A percentile compares a stretch with the other conserved stretches of the same genome.
Evolutionary conservation across 2,113 vertebrate species (phyloP).

Genomic region (Brienomyrus brachyistius): DNA sequence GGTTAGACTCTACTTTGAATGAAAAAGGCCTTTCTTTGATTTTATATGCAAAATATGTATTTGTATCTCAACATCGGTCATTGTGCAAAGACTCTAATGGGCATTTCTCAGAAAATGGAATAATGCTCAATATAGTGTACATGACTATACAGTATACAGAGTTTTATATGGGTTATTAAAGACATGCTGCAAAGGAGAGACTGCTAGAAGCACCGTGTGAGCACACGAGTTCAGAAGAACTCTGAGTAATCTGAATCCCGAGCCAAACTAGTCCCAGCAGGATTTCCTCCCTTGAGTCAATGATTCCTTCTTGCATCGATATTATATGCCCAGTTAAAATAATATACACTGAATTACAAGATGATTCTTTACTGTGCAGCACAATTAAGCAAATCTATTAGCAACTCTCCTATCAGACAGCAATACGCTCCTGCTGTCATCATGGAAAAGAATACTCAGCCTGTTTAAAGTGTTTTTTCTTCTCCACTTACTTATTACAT

Average conservation of each 20-base stretch:
- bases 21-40: neutral
- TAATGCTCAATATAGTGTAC: neutral
- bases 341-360: neutral
- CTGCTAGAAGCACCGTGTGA: neutral
- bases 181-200: neutral
- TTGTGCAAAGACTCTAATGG: neutral
- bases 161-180: neutral
- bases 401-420: neutral
- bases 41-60: neutral
- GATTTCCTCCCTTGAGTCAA: neutral
- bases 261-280: neutral
- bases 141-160: neutral
- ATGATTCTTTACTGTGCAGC: neutral
- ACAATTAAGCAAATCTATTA: constrained; percentile 1
- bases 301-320: neutral
- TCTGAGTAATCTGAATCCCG: neutral
- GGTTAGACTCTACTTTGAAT: neutral
- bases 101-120: neutral
- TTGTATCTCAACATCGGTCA: neutral
- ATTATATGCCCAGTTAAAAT: neutral
- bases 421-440: neutral
- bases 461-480: neutral
- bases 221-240: neutral
- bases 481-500: neutral
- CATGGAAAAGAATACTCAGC: neutral